Conservation (phyloP, 2,113 vertebrate genomes). For the Uria aalge region DNA sequence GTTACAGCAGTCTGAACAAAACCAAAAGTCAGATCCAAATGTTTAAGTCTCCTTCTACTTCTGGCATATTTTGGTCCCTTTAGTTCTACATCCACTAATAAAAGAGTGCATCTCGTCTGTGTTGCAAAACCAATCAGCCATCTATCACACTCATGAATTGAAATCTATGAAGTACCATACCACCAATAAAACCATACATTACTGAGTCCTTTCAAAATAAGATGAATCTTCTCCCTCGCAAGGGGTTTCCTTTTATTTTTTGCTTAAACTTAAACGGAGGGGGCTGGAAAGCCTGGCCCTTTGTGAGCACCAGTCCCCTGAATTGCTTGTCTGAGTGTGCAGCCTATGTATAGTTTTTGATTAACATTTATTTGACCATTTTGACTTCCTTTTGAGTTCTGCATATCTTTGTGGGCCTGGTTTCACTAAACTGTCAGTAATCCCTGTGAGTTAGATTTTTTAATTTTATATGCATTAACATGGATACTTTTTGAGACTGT, state of each 20-base stretch:
- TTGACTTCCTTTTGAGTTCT: background rate
- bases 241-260: background rate
- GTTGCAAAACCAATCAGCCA: background rate
- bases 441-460: background rate
- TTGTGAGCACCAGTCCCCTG: background rate
- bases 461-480: background rate
- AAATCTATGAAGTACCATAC: background rate
- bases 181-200: background rate
- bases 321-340: background rate
- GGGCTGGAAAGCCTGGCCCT: background rate
- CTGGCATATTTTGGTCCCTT: background rate
- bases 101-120: background rate
- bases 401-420: background rate
- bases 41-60: background rate
- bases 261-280: background rate
- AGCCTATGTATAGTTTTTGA: background rate
- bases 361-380: background rate
- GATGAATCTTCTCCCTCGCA: background rate
- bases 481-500: background rate
- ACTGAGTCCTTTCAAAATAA: background rate
- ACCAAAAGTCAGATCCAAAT: background rate
- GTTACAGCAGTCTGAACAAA: background rate
- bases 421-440: background rate
- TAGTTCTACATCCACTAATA: background rate
- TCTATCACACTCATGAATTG: background rate